Evolutionary conservation across 2,797 vertebrate genomes (phyloP).

Genomic region (Glossophaga mutica): DNA sequence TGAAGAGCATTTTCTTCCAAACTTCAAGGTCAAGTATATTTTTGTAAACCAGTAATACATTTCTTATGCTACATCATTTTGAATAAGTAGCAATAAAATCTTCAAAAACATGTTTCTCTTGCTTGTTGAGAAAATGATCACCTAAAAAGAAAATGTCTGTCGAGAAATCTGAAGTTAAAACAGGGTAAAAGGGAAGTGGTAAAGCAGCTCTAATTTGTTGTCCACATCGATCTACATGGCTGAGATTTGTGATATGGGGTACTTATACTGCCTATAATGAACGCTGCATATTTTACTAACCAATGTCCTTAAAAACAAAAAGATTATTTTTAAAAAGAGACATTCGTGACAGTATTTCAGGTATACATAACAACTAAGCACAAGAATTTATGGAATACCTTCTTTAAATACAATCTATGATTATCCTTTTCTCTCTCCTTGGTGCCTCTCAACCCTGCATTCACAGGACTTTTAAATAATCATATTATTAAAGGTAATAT

Average conservation of each 20-base stretch:
- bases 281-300: not conserved
- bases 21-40: conserved; percentile 44
- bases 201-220: not conserved
- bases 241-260: not conserved
- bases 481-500: not conserved
- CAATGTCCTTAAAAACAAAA: not conserved
- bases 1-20: not conserved
- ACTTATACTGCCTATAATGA: not conserved
- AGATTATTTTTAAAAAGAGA: not conserved
- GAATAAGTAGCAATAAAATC: conserved; percentile 41
- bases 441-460: not conserved
- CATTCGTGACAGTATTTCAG: not conserved
- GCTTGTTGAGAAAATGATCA: not conserved
- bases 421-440: not conserved
- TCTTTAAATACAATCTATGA: not conserved
- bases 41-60: conserved; percentile 15
- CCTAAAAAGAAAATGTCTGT: not conserved
- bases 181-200: not conserved
- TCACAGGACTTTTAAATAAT: not conserved
- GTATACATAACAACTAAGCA: not conserved
- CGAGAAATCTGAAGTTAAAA: not conserved
- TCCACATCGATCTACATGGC: not conserved
- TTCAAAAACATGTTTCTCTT: not conserved
- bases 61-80: conserved; percentile 26
- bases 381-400: not conserved